phyloP scores from a whole-genome alignment of 2,113 vertebrate genomes.

The Semicossyphus pulcher region DNA sequence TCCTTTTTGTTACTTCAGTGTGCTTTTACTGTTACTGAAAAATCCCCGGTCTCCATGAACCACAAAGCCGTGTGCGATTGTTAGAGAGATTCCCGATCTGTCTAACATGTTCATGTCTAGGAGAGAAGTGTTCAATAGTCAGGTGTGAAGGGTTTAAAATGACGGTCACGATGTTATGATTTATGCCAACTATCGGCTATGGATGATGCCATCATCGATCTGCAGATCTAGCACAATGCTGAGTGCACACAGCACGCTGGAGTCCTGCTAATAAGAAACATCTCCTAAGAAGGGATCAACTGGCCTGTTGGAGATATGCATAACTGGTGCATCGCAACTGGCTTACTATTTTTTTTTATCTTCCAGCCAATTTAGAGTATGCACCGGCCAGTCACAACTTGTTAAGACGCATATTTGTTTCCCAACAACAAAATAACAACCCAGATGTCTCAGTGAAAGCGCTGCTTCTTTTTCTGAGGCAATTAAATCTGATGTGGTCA shows the following conservation, averaged over 20 bases:
- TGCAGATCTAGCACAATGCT: too few relatives aligned
- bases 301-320: not conserved
- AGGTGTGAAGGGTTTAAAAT: too few relatives aligned
- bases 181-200: too few relatives aligned
- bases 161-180: too few relatives aligned
- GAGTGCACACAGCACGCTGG: too few relatives aligned
- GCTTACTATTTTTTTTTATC: not conserved
- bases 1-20: not conserved
- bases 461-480: not conserved
- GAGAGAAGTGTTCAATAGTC: too few relatives aligned
- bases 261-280: not conserved
- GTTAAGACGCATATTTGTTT: not conserved
- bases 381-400: not conserved
- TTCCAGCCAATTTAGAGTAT: not conserved
- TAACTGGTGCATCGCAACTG: slow-evolving; percentile 1
- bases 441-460: not conserved
- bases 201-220: too few relatives aligned
- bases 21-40: not conserved
- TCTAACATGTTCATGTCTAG: too few relatives aligned
- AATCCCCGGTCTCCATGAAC: not conserved
- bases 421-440: slow-evolving; percentile 2
- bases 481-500: not conserved
- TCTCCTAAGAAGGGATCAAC: not conserved
- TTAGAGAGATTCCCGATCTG: too few relatives aligned
- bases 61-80: not conserved